phyloP scores from a whole-genome alignment of 1,140 invertebrate genomes.

The Caenorhabditis briggsae region DNA sequence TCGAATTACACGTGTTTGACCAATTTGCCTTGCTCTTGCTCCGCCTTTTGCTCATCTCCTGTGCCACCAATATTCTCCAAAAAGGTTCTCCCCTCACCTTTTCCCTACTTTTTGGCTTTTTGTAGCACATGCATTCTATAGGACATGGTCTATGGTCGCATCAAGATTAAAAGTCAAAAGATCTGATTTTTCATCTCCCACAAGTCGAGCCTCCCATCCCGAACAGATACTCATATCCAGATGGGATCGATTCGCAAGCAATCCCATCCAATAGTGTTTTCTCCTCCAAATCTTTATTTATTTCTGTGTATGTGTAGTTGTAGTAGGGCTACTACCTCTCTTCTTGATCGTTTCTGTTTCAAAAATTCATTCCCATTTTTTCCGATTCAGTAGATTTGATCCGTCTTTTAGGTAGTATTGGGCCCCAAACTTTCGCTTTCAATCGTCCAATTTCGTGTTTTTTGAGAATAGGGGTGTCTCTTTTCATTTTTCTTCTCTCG shows the following conservation, averaged over 20 bases:
- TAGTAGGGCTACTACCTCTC: not conserved
- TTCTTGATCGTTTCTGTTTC: not conserved
- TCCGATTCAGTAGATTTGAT: constrained; percentile 38
- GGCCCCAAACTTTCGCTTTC: constrained; percentile 28
- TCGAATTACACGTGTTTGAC: constrained; percentile 55
- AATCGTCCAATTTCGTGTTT: constrained; percentile 28
- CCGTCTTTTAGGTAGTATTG: not conserved
- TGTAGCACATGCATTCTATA: no score
- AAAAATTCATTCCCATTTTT: not conserved
- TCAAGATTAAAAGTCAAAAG: no score
- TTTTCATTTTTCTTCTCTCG: not conserved
- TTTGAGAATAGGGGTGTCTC: constrained; percentile 9
- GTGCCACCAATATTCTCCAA: not conserved
- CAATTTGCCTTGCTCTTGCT: constrained; percentile 2
- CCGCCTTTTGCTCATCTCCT: not conserved
- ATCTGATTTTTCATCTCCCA: not conserved
- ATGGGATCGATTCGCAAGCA: constrained; percentile 1
- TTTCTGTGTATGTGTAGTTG: not conserved
- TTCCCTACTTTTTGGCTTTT: no score
- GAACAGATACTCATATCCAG: not conserved
- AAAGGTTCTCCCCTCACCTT: not conserved
- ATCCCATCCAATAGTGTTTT: not conserved
- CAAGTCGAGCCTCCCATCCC: not conserved
- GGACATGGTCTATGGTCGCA: no score
- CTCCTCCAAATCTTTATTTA: not conserved